phyloP scores from a whole-genome alignment of 2,888 invertebrate genomes.

The Oligia fasciuncula region DNA sequence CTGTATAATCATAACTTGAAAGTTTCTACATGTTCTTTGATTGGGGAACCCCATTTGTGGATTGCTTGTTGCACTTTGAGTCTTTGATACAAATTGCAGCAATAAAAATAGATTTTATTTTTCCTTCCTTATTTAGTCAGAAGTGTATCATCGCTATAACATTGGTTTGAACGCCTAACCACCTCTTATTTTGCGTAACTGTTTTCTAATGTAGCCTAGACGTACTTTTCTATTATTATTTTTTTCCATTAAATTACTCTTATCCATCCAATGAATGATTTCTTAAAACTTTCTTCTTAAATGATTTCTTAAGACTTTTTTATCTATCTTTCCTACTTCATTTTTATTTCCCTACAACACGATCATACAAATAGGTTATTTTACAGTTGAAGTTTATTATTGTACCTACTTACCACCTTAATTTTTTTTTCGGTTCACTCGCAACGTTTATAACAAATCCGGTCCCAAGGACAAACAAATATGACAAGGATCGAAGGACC shows the following conservation, averaged over 20 bases:
- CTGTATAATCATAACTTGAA: neutral
- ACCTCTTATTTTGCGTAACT: constrained; percentile 62
- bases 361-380: neutral
- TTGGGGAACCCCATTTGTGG: neutral
- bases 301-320: no score
- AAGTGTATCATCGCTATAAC: constrained; percentile 38
- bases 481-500: neutral
- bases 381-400: constrained; percentile 18
- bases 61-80: neutral
- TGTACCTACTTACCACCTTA: no score
- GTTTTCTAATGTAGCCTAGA: constrained; percentile 31
- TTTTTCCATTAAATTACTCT: neutral
- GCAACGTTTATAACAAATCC: neutral
- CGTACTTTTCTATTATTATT: constrained; percentile 1
- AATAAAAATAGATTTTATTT: neutral
- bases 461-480: no score
- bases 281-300: neutral
- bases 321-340: neutral
- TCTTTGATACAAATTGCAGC: neutral
- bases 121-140: neutral
- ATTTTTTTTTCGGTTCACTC: neutral
- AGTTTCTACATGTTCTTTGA: neutral
- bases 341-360: neutral
- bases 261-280: constrained; percentile 1
- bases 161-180: constrained; percentile 60